Evolutionary conservation across 2,888 invertebrate genomes (phyloP).

Genomic region (Rhyacophila evoluta): DNA sequence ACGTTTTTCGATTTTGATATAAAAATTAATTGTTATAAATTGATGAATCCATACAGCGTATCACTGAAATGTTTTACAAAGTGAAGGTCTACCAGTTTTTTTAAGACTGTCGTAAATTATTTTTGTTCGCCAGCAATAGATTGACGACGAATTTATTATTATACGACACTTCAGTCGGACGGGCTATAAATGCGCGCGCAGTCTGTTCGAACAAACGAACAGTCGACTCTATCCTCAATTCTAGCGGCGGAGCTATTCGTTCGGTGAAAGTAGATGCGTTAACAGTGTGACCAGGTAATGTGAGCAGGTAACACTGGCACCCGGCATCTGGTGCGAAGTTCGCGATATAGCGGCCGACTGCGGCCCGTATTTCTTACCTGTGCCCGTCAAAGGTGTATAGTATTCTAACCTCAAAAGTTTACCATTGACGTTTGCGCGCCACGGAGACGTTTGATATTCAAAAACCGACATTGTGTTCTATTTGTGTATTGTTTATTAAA

Average conservation of each 20-base stretch:
- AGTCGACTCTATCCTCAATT: conserved; percentile 40
- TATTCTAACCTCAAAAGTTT: conserved; percentile 66
- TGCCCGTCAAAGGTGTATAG: conserved; percentile 56
- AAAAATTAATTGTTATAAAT: no score
- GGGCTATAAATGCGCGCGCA: conserved; percentile 35
- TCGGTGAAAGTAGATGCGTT: conserved; percentile 59
- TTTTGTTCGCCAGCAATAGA: neutral
- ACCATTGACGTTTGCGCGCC: conserved; percentile 46
- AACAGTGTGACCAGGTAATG: conserved; percentile 34
- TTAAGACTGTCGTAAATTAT: neutral
- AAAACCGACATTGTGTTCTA: conserved; percentile 33
- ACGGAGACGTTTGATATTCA: conserved; percentile 31
- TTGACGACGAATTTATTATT: neutral
- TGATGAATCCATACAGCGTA: no score
- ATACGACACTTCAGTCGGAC: conserved; percentile 21
- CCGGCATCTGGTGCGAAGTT: conserved; percentile 59
- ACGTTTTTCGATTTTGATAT: no score
- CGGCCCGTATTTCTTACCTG: conserved; percentile 33
- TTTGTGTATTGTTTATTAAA: conserved; percentile 39
- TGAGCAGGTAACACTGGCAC: conserved; percentile 14
- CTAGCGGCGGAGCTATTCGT: conserved; percentile 68
- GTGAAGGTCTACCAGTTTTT: neutral
- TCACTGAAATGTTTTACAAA: neutral
- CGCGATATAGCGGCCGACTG: conserved; percentile 56
- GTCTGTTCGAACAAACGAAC: conserved; percentile 31